Conservation (phyloP, 2,888 invertebrate species). For the Dysmachus trigonus region DNA sequence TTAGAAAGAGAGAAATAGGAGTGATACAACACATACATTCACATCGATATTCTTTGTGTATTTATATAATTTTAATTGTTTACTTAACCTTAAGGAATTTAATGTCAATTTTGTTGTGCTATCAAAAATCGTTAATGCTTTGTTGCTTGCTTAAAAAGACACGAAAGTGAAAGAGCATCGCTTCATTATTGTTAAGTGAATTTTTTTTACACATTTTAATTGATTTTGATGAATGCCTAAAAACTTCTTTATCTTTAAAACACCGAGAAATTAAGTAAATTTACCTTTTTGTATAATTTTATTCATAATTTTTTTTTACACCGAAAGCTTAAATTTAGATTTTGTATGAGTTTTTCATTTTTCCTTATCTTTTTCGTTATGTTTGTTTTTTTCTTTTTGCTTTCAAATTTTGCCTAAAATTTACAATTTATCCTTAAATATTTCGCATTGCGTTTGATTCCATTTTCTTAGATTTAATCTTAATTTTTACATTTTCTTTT, state of each 20-base stretch:
- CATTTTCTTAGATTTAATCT: slow-evolving; percentile 31
- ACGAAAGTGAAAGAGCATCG: slow-evolving; percentile 42
- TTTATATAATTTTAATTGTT: slow-evolving; percentile 57
- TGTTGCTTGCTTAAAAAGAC: slow-evolving; percentile 38
- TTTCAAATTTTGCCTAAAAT: slow-evolving; percentile 24
- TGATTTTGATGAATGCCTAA: slow-evolving; percentile 40
- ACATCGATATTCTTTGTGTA: slow-evolving; percentile 59
- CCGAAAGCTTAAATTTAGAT: slow-evolving; percentile 64
- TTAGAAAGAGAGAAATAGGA: slow-evolving; percentile 46
- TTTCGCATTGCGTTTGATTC: not conserved
- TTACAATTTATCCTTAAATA: slow-evolving; percentile 37
- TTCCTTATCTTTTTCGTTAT: not conserved
- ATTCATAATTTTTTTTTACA: slow-evolving; percentile 60
- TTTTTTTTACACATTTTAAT: slow-evolving; percentile 33
- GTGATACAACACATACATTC: slow-evolving; percentile 50
- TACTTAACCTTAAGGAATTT: slow-evolving; percentile 27
- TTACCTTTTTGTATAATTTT: slow-evolving; percentile 51
- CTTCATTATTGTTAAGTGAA: slow-evolving; percentile 32
- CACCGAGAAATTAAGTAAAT: slow-evolving; percentile 42
- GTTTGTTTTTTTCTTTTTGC: not conserved
- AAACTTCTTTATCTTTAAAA: slow-evolving; percentile 35
- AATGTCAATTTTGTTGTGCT: slow-evolving; percentile 37
- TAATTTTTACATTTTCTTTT: slow-evolving; percentile 22
- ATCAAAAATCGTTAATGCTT: slow-evolving; percentile 33
- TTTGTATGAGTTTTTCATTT: slow-evolving; percentile 41